Evolutionary conservation across 2,113 vertebrate species (phyloP).

Genomic region (Colius striatus): DNA sequence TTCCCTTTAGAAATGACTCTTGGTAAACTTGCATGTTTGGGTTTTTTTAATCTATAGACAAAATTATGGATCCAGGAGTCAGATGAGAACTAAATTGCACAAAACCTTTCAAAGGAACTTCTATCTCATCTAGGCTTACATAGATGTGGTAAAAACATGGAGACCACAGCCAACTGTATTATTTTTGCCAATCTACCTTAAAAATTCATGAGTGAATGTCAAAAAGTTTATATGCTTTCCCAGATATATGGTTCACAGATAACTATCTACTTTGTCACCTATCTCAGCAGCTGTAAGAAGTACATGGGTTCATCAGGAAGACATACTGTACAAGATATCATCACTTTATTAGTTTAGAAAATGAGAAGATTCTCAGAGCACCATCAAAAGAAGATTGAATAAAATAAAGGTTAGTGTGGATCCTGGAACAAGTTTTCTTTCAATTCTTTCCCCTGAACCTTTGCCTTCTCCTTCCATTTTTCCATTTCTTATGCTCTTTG

Average conservation of each 20-base stretch:
- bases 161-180: not conserved
- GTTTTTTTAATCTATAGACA: not conserved
- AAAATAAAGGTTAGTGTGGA: not conserved
- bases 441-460: not conserved
- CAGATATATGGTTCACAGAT: not conserved
- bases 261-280: not conserved
- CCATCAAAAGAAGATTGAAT: not conserved
- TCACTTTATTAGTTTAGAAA: not conserved
- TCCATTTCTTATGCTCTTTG: not conserved
- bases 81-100: not conserved
- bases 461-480: not conserved
- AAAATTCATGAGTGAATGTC: not conserved
- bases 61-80: slow-evolving; percentile 20
- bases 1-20: not conserved
- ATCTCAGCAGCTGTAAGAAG: not conserved
- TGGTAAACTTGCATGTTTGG: not conserved
- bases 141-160: not conserved
- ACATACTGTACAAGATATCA: not conserved
- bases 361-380: not conserved
- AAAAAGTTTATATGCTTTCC: not conserved
- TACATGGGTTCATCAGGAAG: not conserved
- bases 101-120: slow-evolving; percentile 13
- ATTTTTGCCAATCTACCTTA: slow-evolving; percentile 4
- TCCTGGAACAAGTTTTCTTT: not conserved
- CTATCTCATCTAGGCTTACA: not conserved